Conservation (phyloP, 2,888 invertebrate genomes). For the Antitype chi region DNA sequence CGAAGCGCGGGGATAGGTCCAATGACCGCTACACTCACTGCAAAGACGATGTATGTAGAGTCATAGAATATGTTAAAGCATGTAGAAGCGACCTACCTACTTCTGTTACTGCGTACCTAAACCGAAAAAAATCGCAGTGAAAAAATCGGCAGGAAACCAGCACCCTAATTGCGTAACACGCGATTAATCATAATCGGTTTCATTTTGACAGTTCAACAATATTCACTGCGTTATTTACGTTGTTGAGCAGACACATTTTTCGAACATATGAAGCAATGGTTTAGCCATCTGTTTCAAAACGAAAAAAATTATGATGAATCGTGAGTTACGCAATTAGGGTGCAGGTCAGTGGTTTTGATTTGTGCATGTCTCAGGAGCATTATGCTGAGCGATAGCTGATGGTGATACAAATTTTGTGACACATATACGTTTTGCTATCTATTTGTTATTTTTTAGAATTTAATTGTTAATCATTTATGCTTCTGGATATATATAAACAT, state of each 20-base stretch:
- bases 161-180: too few relatives aligned
- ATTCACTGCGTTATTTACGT: too few relatives aligned
- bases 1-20: not conserved
- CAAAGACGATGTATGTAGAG: slow-evolving; percentile 8
- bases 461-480: not conserved
- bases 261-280: too few relatives aligned
- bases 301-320: too few relatives aligned
- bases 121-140: not conserved
- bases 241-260: too few relatives aligned
- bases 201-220: too few relatives aligned
- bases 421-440: not conserved
- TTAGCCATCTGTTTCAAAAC: too few relatives aligned
- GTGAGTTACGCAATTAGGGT: too few relatives aligned
- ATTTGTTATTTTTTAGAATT: not conserved
- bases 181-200: too few relatives aligned
- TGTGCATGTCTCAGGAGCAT: not conserved
- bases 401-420: too few relatives aligned
- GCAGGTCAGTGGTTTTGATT: too few relatives aligned
- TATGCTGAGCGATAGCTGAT: not conserved
- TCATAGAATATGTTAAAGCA: not conserved
- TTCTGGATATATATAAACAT: not conserved
- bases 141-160: too few relatives aligned
- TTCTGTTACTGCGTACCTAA: not conserved
- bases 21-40: slow-evolving; percentile 24
- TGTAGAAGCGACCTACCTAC: not conserved